phyloP scores from a whole-genome alignment of 2,888 invertebrate genomes.

The Cataglyphis livida region DNA sequence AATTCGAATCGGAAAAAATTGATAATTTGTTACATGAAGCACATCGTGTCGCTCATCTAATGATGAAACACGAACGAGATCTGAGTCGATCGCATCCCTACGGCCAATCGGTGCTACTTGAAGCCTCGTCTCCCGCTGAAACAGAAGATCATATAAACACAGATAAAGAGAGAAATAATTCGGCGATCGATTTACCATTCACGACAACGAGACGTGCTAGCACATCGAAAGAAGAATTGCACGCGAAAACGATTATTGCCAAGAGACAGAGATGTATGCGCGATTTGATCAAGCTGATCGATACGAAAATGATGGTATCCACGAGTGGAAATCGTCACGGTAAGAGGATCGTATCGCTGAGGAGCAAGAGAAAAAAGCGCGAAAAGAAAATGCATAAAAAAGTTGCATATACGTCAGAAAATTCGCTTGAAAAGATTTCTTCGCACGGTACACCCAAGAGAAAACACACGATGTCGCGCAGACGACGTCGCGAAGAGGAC shows the following conservation, averaged over 20 bases:
- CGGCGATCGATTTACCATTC: background rate
- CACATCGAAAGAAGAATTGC: background rate
- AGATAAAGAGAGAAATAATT: background rate
- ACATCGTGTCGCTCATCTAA: background rate
- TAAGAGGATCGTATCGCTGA: slow-evolving; percentile 64
- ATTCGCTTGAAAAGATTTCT: background rate
- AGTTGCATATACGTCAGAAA: background rate
- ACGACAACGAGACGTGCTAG: background rate
- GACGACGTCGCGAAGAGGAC: background rate
- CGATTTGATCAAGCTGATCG: slow-evolving; percentile 82
- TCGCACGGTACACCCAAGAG: background rate
- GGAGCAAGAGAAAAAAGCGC: slow-evolving; percentile 69
- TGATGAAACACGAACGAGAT: slow-evolving; percentile 18
- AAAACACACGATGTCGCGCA: background rate
- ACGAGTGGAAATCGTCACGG: slow-evolving; percentile 61
- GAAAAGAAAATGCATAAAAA: slow-evolving; percentile 52
- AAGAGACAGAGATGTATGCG: slow-evolving; percentile 74
- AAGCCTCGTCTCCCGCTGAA: background rate
- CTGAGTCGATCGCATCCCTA: background rate
- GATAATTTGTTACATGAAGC: background rate
- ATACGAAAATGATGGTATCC: slow-evolving; percentile 79
- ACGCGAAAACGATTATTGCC: slow-evolving; percentile 33
- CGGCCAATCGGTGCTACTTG: background rate
- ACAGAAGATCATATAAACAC: background rate
- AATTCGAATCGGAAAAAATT: background rate